Evolutionary conservation across 2,797 vertebrate genomes (phyloP).

Genomic region (Myripristis jacobus): DNA sequence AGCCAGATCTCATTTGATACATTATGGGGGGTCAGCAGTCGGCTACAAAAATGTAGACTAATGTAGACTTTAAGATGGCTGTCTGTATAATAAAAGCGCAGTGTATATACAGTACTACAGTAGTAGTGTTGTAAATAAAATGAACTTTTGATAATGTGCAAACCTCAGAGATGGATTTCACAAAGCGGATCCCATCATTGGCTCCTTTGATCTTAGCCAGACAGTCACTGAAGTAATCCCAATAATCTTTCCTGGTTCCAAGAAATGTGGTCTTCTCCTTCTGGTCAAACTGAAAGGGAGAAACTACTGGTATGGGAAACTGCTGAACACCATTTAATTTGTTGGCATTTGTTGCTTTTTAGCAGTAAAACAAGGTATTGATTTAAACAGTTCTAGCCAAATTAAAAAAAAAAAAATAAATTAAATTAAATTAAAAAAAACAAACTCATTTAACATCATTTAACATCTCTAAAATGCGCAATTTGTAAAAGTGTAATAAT

Average conservation of each 20-base stretch:
- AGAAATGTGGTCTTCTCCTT: constrained; percentile 92
- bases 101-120: not conserved
- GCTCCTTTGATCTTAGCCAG: constrained; percentile 92
- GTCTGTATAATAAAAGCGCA: too few species aligned
- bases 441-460: too few species aligned
- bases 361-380: not conserved
- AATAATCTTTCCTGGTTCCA: constrained; percentile 93
- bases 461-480: not conserved
- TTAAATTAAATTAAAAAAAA: too few species aligned
- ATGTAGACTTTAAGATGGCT: too few species aligned
- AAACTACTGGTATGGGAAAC: constrained; percentile 9
- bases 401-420: not conserved
- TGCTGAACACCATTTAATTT: constrained; percentile 1
- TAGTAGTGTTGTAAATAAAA: constrained; percentile 10
- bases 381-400: not conserved
- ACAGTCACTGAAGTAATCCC: constrained; percentile 94
- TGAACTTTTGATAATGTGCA: constrained; percentile 25
- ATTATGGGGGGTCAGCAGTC: too few species aligned
- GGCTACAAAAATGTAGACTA: too few species aligned
- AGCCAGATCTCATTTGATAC: too few species aligned
- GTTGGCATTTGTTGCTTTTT: not conserved
- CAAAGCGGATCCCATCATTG: constrained; percentile 94
- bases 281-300: constrained; percentile 89
- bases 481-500: not conserved
- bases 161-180: constrained; percentile 93